Evolutionary conservation across 2,888 invertebrate genomes (phyloP).

Genomic region (Eupithecia tripunctaria): DNA sequence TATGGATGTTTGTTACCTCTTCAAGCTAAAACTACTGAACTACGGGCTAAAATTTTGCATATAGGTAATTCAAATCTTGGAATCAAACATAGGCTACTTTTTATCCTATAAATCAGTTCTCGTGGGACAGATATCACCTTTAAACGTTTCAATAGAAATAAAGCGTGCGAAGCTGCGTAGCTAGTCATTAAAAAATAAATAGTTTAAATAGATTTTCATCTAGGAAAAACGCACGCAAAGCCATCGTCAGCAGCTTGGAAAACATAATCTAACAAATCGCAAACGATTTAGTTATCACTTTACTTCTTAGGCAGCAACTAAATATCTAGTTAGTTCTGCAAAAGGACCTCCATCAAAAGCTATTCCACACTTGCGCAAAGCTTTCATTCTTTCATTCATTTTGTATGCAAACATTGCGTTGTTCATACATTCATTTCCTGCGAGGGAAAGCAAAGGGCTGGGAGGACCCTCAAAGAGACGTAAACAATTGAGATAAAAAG

Average conservation of each 20-base stretch:
- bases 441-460: slow-evolving; percentile 31
- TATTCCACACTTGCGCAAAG: slow-evolving; percentile 3
- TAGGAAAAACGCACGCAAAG: neutral
- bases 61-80: too few species aligned
- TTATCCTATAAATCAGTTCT: too few species aligned
- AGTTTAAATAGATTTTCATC: too few species aligned
- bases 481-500: neutral
- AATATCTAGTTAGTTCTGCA: neutral
- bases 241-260: neutral
- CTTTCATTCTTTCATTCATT: neutral
- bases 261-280: neutral
- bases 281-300: neutral
- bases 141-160: too few species aligned
- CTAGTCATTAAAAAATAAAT: too few species aligned
- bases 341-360: slow-evolving; percentile 7
- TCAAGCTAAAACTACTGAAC: too few species aligned
- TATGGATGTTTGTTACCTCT: too few species aligned
- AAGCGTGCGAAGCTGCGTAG: too few species aligned
- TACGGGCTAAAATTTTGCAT: too few species aligned
- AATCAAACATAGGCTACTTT: too few species aligned
- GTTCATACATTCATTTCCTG: slow-evolving; percentile 41
- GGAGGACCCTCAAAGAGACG: slow-evolving; percentile 30
- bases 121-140: too few species aligned
- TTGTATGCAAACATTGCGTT: slow-evolving; percentile 15
- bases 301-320: neutral